A percentile compares a stretch with the other conserved stretches of the same genome.
Conservation (phyloP, 2,797 vertebrate species). For the Characodon lateralis region DNA sequence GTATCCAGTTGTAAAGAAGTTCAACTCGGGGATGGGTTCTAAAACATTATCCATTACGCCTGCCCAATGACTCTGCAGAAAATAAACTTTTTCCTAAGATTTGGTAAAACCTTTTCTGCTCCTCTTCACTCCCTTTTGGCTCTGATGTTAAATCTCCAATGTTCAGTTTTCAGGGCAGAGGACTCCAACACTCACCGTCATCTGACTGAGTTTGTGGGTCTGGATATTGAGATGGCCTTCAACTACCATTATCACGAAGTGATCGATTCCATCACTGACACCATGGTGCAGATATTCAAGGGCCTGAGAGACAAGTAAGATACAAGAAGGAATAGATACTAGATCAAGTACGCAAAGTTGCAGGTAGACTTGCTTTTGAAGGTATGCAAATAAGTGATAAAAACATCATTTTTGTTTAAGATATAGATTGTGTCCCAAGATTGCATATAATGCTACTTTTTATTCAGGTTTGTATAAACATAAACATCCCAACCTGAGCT, state of each 20-base stretch:
- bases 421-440: neutral
- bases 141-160: conserved; percentile 1
- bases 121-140: neutral
- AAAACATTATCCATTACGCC: neutral
- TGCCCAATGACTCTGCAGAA: conserved; percentile 7
- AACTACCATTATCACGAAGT: conserved; percentile 99
- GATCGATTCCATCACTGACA: conserved; percentile 94
- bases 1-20: too few relatives aligned
- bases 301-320: conserved; percentile 94
- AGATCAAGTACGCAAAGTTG: neutral
- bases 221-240: conserved; percentile 99
- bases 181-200: conserved; percentile 99
- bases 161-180: conserved; percentile 95
- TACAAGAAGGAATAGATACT: neutral
- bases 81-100: too few relatives aligned
- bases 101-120: neutral
- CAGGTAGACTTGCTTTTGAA: neutral
- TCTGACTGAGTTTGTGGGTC: conserved; percentile 97
- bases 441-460: neutral
- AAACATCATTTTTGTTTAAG: neutral
- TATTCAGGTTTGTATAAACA: neutral
- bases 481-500: neutral
- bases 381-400: neutral
- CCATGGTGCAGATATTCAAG: conserved; percentile 98
- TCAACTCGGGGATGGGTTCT: too few relatives aligned